Evolutionary conservation across 2,113 vertebrate species (phyloP), one percentile per base, ranked within the genome.

Genomic region (Solenodon paradoxus): DNA sequence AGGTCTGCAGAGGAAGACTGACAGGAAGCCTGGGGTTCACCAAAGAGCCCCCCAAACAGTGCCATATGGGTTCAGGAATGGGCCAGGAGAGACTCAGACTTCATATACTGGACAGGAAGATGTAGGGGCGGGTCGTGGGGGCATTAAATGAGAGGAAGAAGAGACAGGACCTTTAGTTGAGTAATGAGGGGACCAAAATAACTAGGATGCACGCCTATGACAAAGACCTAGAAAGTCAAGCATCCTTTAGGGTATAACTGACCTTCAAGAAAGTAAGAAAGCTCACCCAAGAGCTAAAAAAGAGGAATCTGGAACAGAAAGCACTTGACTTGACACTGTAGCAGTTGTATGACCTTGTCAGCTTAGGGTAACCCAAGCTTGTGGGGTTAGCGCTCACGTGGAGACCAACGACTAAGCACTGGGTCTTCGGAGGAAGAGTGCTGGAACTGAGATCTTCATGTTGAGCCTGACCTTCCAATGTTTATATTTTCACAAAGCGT

Each of bases 211-310:
- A 16, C 24, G 26, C 30, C 57, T 5, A 10, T 28, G 68, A 86
- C 55, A 75, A 71, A 71, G 69, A 88, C 47, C 71, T 38, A 84
- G 85, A 75, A 79, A 94, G 71, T 12, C 47, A 71, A 53, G 16
- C 74, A 63, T 51, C 19, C 20, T 38, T 69, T 90, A 78, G 63
- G 47, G 51, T 20, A 9, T 49, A 79, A 69, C 24, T 80, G 68
- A 90, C 38, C 40, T 93, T 92, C 94, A 87, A 61, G 26, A 89
- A 85, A 26, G 32, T 61, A 69, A 90, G 22, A 53, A 22, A 47
- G 15, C 26, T 92, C 32, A 69, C 42, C 61, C 7, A 1, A 5
- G 45, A 92, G 15, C 19, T 53, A 51, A 35, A 69, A 5, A 42
- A 40, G 57, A 49, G 49, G 77, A 38, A 30, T 35, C 11, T 68